phyloP scores from a whole-genome alignment of 2,888 invertebrate species.

The Campopleginae sp. region DNA sequence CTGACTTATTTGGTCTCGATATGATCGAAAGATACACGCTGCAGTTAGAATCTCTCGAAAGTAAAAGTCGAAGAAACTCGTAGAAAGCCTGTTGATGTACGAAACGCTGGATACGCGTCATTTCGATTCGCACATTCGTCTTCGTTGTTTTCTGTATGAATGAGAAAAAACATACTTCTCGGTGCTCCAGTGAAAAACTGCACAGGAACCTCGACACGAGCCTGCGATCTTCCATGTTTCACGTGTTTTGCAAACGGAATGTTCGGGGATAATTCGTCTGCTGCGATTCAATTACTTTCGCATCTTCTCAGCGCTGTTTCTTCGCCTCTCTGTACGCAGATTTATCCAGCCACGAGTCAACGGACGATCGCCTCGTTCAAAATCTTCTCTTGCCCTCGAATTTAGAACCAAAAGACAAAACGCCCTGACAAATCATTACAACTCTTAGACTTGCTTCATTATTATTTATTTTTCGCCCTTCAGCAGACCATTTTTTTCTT shows the following conservation, averaged over 20 bases:
- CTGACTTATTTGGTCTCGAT: not conserved
- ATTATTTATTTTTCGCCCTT: not conserved
- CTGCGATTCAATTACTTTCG: conserved; percentile 24
- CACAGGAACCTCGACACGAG: not conserved
- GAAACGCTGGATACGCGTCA: not conserved
- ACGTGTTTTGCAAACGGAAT: not conserved
- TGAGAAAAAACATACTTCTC: not conserved
- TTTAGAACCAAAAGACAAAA: not conserved
- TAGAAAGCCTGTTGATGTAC: not conserved
- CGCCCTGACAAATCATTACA: not conserved
- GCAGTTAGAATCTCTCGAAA: not conserved
- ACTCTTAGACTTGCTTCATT: not conserved
- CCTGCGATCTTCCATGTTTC: not conserved
- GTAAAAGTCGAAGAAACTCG: not conserved
- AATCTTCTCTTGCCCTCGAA: not conserved
- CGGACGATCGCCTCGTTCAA: conserved; percentile 25
- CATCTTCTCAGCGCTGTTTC: conserved; percentile 50
- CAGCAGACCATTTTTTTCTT: not conserved
- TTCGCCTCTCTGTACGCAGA: conserved; percentile 26
- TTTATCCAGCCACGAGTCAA: conserved; percentile 37
- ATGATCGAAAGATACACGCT: not conserved
- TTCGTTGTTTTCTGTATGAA: not conserved
- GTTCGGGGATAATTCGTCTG: conserved; percentile 27
- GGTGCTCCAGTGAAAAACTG: not conserved
- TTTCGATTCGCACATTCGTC: not conserved